These are phyloP conservation scores for Vulpes ferrilata DNA, from an alignment of 2,113 vertebrate genomes.

Conservation along the genomic window DNA sequence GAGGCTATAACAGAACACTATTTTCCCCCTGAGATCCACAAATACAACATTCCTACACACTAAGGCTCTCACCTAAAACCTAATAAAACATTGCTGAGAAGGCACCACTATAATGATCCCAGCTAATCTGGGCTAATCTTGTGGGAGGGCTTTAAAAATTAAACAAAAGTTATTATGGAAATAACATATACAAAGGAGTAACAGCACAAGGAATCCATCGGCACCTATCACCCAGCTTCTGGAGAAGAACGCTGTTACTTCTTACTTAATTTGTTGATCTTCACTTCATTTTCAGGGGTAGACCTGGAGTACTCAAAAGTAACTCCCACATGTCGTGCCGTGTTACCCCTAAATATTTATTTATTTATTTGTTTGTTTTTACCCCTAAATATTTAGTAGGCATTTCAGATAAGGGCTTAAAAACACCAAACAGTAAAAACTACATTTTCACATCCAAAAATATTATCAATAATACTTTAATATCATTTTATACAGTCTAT, in stretches of 20 bases:
- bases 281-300: neutral
- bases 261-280: neutral
- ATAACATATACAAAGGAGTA: neutral
- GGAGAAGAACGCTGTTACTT: neutral
- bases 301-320: neutral
- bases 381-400: neutral
- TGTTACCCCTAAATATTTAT: neutral
- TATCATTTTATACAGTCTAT: neutral
- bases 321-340: neutral
- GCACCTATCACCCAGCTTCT: neutral
- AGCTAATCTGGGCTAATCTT: neutral
- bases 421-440: neutral
- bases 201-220: neutral
- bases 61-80: slow-evolving; percentile 10
- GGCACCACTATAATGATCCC: neutral
- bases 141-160: neutral
- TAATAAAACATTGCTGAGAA: neutral
- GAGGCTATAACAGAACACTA: neutral
- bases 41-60: neutral
- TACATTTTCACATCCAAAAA: neutral
- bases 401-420: neutral
- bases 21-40: neutral
- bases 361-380: neutral
- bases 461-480: neutral
- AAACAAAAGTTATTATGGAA: slow-evolving; percentile 9